Base-by-base conservation (phyloP, 2,797 vertebrate species). In the Oryzias dopingdopingensis region DNA sequence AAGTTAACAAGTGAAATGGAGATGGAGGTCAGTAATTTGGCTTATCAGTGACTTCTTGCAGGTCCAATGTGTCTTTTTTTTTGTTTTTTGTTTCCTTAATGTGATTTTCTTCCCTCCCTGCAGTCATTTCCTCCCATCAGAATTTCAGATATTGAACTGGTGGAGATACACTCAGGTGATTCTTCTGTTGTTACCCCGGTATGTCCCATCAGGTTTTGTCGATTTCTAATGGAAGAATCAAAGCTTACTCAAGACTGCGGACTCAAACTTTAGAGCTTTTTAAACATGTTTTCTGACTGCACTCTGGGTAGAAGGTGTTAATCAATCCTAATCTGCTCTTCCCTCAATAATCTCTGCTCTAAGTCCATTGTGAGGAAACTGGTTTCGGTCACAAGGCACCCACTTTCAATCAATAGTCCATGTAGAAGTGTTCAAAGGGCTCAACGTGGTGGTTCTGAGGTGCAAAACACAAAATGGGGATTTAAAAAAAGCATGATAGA, bases 1-100 rank as follows among this genome's bases (percentile, higher is more conserved):
- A 44, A 0, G 17, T 24, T 49, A 13, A 57, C 32, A 41, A 62
- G 83, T 14, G 47, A 76, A 0, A 66, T 40, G 1, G 56, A 73
- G 22, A 81, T 87, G 79, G 68, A 87, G 77, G 88, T 82, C 1
- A 17, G 80, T 62, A 20, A 5, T 32, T 29, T 12, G 1, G 29
- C 16, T 12, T 14, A 14, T 20, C 1, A 6, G 18, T 18, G 32
- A 1, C 32, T 20, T 6, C 3, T 42, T 45, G 32, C 7, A 10
- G 17, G 17, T 2, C 14, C 20, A 42, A 15, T 6, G 15, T 17
- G 10, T 51, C 4, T n/a, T 16, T 40, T 1, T 1, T 49, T 24
- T 32, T 2, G 6, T 23, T 45, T 54, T 24, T 14, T 40, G 12
- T 12, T 4, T 49, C 20, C 18, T 12, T 42, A 17, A 37, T 4